phyloP scores from a whole-genome alignment of 2,113 vertebrate species.

The Sterrhoptilus dennistouni region DNA sequence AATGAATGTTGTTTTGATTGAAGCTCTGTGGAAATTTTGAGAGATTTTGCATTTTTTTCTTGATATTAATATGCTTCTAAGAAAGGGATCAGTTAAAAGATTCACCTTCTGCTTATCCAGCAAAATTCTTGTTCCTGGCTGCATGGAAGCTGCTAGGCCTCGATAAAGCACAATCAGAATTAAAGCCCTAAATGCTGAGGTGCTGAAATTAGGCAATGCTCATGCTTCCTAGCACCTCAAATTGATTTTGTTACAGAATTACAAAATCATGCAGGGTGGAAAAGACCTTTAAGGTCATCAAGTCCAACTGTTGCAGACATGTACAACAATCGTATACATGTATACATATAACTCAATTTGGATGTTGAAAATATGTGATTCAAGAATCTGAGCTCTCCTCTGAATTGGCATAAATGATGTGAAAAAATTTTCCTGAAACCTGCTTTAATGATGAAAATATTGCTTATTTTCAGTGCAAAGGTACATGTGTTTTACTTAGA shows the following conservation, averaged over 20 bases:
- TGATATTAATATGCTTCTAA: background rate
- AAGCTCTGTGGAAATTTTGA: background rate
- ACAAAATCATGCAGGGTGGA: background rate
- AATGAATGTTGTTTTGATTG: background rate
- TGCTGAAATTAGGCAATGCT: background rate
- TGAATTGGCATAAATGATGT: background rate
- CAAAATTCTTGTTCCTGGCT: background rate
- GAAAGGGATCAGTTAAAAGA: background rate
- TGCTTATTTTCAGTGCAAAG: background rate
- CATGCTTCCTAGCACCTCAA: background rate
- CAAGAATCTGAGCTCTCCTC: background rate
- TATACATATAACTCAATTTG: background rate
- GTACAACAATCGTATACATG: background rate
- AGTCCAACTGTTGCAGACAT: background rate
- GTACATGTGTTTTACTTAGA: background rate
- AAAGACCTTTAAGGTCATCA: background rate
- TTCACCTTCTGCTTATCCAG: background rate
- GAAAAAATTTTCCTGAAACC: background rate
- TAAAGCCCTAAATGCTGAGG: background rate
- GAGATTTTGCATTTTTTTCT: background rate
- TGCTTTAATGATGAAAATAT: background rate
- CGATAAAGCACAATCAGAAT: background rate
- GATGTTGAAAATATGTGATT: background rate
- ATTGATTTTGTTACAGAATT: background rate
- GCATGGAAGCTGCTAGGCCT: background rate